Base-by-base conservation (phyloP, 2,797 vertebrate species). In the Clarias laeviceps region DNA sequence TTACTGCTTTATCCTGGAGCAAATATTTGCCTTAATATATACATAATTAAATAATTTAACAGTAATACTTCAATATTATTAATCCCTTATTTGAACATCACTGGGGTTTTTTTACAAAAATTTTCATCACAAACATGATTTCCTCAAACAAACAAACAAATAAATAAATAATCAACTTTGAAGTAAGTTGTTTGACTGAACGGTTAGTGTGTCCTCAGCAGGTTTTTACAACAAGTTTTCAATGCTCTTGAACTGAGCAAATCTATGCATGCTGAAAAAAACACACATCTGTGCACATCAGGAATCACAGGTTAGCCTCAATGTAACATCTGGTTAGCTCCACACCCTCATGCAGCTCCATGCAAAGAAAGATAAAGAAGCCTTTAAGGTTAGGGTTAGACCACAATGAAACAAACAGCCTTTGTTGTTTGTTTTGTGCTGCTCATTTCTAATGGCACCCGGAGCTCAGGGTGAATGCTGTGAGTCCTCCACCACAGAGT, bases 401-500 rank as follows among this genome's bases (percentile, higher is more conserved):
- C 79, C 82, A 56, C 84, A 85, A 32, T 27, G 80, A 87, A 85
- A 84, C 72, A 82, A 79, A 77, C 80, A 78, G 64, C 40, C 77
- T 85, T 83, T 86, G 69, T 87, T 24, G 34, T 74, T 80, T 88
- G 82, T 74, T 64, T 50, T 62, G 9, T 17, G 11, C 29, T 77
- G 73, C 76, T 70, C 54, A 12, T 80, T 76, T 81, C 15, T 77
- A 45, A 80, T 68, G 79, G 86, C 86, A 82, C 78, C 59, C 86
- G 56, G 59, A 34, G 69, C 80, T 80, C 56, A 78, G 80, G 57
- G 72, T 76, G 68, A 73, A 88, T 84, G 81, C 72, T 69, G 65
- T 68, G 65, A 69, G 82, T 62, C 73, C 57, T 50, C 70, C 87
- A 85, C 89, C 89, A 69, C 87, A 89, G 81, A n/a, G 66, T 29